phyloP scores from a whole-genome alignment of 2,113 vertebrate species.

The Xenopus laevis region DNA sequence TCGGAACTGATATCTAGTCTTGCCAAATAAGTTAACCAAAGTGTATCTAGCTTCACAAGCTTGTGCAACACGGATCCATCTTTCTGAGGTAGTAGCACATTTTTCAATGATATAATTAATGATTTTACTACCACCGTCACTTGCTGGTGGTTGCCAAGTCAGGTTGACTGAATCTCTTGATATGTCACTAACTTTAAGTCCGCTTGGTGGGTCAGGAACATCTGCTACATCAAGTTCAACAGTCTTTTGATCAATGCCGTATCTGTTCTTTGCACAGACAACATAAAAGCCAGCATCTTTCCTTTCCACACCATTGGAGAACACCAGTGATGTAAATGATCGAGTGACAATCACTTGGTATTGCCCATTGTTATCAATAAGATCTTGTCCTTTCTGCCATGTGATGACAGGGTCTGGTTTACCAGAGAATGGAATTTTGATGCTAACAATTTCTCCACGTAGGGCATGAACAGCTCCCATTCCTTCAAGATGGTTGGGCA shows the following conservation, averaged over 20 bases:
- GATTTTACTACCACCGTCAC: conserved; percentile 90
- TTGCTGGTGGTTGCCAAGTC: conserved; percentile 88
- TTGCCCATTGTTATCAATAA: conserved; percentile 94
- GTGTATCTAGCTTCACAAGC: conserved; percentile 91
- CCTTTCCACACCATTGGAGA: conserved; percentile 91
- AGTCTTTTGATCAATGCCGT: conserved; percentile 97
- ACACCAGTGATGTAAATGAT: conserved; percentile 94
- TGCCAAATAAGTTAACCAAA: conserved; percentile 88
- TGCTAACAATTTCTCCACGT: conserved; percentile 90
- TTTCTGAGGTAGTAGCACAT: conserved; percentile 91
- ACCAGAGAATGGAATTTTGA: conserved; percentile 95
- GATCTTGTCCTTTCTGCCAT: conserved; percentile 98
- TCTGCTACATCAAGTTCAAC: conserved; percentile 96
- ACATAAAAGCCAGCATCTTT: conserved; percentile 99
- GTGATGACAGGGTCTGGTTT: conserved; percentile 96
- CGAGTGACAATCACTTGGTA: conserved; percentile 98
- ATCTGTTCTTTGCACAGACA: conserved; percentile 97
- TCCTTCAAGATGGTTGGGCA: conserved; percentile 94
- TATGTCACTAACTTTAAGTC: conserved; percentile 85
- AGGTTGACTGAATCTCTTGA: conserved; percentile 90
- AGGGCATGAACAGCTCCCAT: conserved; percentile 95
- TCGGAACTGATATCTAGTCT: conserved; percentile 95
- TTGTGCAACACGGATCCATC: conserved; percentile 93
- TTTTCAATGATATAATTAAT: conserved; percentile 92
- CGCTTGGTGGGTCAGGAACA: conserved; percentile 92